phyloP scores from a whole-genome alignment of 2,888 invertebrate genomes.

The Plebejus melissa region DNA sequence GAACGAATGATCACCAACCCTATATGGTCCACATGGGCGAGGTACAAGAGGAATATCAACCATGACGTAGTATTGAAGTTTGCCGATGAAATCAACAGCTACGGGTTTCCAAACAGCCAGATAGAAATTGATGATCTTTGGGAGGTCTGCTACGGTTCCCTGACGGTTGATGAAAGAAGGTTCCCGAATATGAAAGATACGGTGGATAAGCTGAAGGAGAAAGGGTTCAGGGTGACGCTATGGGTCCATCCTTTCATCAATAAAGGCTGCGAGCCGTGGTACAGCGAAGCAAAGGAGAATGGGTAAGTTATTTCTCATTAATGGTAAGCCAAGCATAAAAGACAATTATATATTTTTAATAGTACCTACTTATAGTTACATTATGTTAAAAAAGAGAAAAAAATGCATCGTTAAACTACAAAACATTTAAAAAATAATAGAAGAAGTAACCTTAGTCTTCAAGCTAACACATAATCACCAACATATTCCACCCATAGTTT shows the following conservation, averaged over 20 bases:
- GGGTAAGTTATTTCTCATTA: slow-evolving; percentile 54
- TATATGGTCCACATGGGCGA: slow-evolving; percentile 84
- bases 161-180: slow-evolving; percentile 65
- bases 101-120: slow-evolving; percentile 76
- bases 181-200: slow-evolving; percentile 78
- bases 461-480: slow-evolving; percentile 42
- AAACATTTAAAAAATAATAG: no score
- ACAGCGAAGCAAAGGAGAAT: slow-evolving; percentile 59
- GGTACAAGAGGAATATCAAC: slow-evolving; percentile 75
- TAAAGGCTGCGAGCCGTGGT: slow-evolving; percentile 74
- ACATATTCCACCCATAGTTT: no score
- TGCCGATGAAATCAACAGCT: slow-evolving; percentile 68
- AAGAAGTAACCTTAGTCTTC: no score
- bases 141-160: slow-evolving; percentile 82
- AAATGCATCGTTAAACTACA: no score
- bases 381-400: no score
- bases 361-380: no score
- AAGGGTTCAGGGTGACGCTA: slow-evolving; percentile 78
- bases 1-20: slow-evolving; percentile 77
- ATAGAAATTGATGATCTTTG: slow-evolving; percentile 83
- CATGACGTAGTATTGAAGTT: slow-evolving; percentile 70
- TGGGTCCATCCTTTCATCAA: slow-evolving; percentile 84
- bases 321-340: background rate
- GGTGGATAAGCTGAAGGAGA: slow-evolving; percentile 54
- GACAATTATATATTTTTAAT: no score